Evolutionary conservation across 1,140 invertebrate genomes (phyloP), one percentile per base, ranked within the genome.

Genomic region (Melitaea cinxia): DNA sequence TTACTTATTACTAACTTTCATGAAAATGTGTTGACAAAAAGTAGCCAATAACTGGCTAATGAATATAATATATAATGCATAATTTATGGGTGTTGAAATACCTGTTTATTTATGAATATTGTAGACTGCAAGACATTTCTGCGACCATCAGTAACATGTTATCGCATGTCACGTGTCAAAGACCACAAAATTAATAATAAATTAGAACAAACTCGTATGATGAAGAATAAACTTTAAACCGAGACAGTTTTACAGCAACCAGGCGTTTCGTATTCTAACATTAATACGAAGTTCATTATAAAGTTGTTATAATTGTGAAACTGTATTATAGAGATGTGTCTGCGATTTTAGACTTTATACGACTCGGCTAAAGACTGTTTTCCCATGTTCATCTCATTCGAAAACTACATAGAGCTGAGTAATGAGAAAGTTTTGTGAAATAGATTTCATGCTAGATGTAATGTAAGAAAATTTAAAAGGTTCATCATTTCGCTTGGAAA

Each of bases 191-290:
- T 26, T 47, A 47, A 10, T 21, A 47, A 23, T 17, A 47, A 47
- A 23, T 47, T 57, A 14, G 15, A 24, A 42, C 54, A 57, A 55
- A 45, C 35, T 57, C 54, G 6, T 42, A 23, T 57, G 45, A 57
- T 57, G 54, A 57, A 57, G 54, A 57, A 57, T 57, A 57, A 57
- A 57, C 54, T 57, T 57, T 17, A 57, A n/a, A 35, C 37, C 54
- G 28, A 57, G 54, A 37, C 54, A 57, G 54, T 56, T 56, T 57
- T 57, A 57, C 37, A 26, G 54, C 54, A 47, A 12, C 19, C 42
- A 45, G 54, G 39, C 54, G 54, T 19, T 56, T 56, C 53, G 39
- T 56, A 56, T 56, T 56, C 39, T 39, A 56, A 37, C 35, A 56
- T 56, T 56, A 56, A 21, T 56, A 56, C 53, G 33, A 56, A 56